These are phyloP conservation scores for Synanthedon vespiformis DNA, from an alignment of 2,888 invertebrate species.

Conservation along the genomic window DNA sequence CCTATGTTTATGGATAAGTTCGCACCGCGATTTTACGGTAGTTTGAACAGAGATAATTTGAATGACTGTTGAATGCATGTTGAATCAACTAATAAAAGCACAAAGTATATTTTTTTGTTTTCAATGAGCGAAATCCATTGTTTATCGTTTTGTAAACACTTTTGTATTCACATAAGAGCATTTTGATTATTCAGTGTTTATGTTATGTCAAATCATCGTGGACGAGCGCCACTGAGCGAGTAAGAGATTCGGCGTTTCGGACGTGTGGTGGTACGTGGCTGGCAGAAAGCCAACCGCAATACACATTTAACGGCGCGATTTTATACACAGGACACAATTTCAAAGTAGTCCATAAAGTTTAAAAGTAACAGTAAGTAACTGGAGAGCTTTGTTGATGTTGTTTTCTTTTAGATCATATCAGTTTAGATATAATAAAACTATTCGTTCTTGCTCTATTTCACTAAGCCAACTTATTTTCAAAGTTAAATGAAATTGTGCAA, in stretches of 20 bases:
- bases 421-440: background rate
- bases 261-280: slow-evolving; percentile 21
- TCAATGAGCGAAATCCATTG: background rate
- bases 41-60: too few relatives aligned
- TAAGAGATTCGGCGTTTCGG: slow-evolving; percentile 48
- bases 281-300: slow-evolving; percentile 1
- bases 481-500: too few relatives aligned
- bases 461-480: background rate
- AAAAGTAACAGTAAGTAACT: slow-evolving; percentile 45
- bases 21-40: too few relatives aligned
- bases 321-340: slow-evolving; percentile 58
- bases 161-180: slow-evolving; percentile 4
- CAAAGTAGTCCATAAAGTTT: slow-evolving; percentile 55
- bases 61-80: too few relatives aligned
- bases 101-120: too few relatives aligned
- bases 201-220: slow-evolving; percentile 42
- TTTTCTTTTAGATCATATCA: slow-evolving; percentile 14
- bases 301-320: slow-evolving; percentile 41
- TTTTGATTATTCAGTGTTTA: slow-evolving; percentile 37
- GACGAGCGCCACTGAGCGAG: slow-evolving; percentile 27
- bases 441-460: background rate
- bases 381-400: slow-evolving; percentile 20
- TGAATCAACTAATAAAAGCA: too few relatives aligned
- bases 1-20: too few relatives aligned
- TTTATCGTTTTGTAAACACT: background rate